phyloP scores from a whole-genome alignment of 2,797 vertebrate genomes.

The Vireo griseus region DNA sequence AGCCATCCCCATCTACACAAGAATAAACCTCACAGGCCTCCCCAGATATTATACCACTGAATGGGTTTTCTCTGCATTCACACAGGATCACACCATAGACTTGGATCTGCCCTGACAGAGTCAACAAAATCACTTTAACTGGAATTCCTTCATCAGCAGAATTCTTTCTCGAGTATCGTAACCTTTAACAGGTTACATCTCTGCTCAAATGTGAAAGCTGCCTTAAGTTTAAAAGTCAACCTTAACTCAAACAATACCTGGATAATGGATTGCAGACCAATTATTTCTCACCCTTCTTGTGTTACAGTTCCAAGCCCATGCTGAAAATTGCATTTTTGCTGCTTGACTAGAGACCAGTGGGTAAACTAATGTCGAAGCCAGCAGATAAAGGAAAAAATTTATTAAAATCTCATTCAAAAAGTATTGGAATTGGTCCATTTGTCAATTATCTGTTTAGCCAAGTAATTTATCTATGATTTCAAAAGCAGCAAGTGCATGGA shows the following conservation, averaged over 20 bases:
- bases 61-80: not conserved
- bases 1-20: not conserved
- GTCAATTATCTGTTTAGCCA: not conserved
- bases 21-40: not conserved
- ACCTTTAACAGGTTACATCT: not conserved
- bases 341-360: not conserved
- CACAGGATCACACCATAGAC: not conserved
- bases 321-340: not conserved
- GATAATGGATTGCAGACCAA: conserved; percentile 18
- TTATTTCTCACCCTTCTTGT: conserved; percentile 20
- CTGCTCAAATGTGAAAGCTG: not conserved
- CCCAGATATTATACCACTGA: fast-evolving
- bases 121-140: not conserved
- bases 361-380: not conserved
- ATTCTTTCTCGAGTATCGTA: not conserved
- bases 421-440: not conserved
- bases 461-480: not conserved
- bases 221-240: conserved; percentile 25
- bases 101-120: not conserved
- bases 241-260: conserved; percentile 25
- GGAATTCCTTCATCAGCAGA: conserved; percentile 28
- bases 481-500: not conserved
- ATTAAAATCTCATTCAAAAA: not conserved
- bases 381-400: not conserved
- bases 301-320: not conserved